phyloP scores from a whole-genome alignment of 2,797 vertebrate species.

The Crenuchus spilurus region DNA sequence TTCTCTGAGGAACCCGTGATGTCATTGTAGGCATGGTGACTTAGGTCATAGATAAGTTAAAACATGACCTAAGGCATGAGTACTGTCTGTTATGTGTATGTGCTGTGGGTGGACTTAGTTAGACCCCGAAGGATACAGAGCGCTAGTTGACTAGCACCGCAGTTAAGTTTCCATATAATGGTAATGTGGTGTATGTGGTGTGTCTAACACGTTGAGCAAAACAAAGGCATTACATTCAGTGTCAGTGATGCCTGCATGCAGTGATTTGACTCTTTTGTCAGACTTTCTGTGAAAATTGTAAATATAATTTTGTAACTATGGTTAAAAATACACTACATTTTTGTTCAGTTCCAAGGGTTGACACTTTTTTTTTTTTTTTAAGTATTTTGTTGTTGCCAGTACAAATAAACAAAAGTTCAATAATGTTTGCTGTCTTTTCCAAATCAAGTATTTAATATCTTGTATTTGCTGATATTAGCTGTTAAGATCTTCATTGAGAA shows the following conservation, averaged over 20 bases:
- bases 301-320: conserved; percentile 58
- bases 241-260: conserved; percentile 51
- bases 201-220: conserved; percentile 35
- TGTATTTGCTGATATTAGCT: too few relatives aligned
- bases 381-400: conserved; percentile 66
- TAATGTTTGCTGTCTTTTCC: background rate
- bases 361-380: conserved; percentile 47
- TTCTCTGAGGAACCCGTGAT: conserved; percentile 49
- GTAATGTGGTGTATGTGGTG: conserved; percentile 43
- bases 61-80: conserved; percentile 27
- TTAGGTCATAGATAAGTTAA: conserved; percentile 32
- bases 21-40: conserved; percentile 41
- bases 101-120: conserved; percentile 45
- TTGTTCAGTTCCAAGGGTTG: conserved; percentile 46
- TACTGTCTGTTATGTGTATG: conserved; percentile 51
- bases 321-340: conserved; percentile 61
- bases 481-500: background rate
- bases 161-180: conserved; percentile 49
- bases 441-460: too few relatives aligned
- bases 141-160: conserved; percentile 32
- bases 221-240: conserved; percentile 56
- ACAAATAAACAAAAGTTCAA: conserved; percentile 53
- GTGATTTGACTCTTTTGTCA: conserved; percentile 41
- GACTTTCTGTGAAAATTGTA: conserved; percentile 59
- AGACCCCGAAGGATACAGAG: conserved; percentile 40